A percentile compares a stretch with the other conserved stretches of the same genome.
Conservation (phyloP, 1,140 invertebrate species). For the Linepithema humile region DNA sequence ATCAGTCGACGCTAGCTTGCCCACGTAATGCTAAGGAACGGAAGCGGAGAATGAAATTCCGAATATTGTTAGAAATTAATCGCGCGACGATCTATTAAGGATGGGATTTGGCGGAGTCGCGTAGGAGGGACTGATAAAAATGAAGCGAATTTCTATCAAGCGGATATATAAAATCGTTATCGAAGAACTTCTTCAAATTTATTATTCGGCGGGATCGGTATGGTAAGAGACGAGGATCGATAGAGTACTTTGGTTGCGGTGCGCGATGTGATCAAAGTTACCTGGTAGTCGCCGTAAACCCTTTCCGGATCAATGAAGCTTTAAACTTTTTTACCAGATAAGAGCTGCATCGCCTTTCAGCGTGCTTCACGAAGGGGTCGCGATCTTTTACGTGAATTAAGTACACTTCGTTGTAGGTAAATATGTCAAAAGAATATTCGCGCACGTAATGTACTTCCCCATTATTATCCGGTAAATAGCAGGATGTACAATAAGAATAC, state of each 20-base stretch:
- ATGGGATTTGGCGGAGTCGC: not conserved
- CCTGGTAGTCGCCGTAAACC: slow-evolving; percentile 51
- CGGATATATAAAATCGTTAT: slow-evolving; percentile 22
- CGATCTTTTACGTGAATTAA: slow-evolving; percentile 57
- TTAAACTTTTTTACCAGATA: slow-evolving; percentile 58
- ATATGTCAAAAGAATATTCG: slow-evolving; percentile 57
- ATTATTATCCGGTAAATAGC: slow-evolving; percentile 7
- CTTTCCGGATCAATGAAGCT: slow-evolving; percentile 56
- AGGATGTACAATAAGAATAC: not conserved
- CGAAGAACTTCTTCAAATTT: slow-evolving; percentile 47
- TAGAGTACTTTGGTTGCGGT: slow-evolving; percentile 55
- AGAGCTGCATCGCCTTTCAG: slow-evolving; percentile 55
- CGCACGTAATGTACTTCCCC: slow-evolving; percentile 1
- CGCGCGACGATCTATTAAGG: not conserved
- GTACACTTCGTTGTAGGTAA: slow-evolving; percentile 49
- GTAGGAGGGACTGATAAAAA: not conserved
- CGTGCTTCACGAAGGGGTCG: slow-evolving; percentile 45
- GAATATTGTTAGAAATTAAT: slow-evolving; percentile 6
- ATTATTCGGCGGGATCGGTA: slow-evolving; percentile 51
- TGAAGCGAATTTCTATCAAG: not conserved
- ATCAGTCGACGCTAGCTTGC: slow-evolving; percentile 4
- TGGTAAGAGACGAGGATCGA: slow-evolving; percentile 19
- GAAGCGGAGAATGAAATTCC: not conserved
- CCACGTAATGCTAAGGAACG: not conserved
- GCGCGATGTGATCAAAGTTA: slow-evolving; percentile 56